These are phyloP conservation scores for Eulemur mongoz DNA, from an alignment of 2,797 vertebrate species.

Conservation along the genomic window DNA sequence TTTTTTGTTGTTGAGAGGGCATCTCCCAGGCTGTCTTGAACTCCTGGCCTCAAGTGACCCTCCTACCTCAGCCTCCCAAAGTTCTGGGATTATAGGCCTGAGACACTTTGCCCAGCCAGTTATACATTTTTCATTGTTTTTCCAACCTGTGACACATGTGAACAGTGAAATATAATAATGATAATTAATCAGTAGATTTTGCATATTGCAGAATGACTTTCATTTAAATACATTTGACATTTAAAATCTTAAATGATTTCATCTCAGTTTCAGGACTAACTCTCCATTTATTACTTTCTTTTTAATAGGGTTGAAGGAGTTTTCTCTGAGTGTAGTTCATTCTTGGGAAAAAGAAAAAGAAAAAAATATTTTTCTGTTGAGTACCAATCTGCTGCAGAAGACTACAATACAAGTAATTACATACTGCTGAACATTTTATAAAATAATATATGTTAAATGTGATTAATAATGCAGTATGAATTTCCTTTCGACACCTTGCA, in stretches of 20 bases:
- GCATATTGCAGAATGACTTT: slow-evolving; percentile 1
- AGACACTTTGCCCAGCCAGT: background rate
- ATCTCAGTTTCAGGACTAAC: slow-evolving; percentile 20
- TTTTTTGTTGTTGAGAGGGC: background rate
- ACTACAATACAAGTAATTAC: slow-evolving; percentile 92
- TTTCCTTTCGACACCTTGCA: background rate
- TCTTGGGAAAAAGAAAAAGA: slow-evolving; percentile 81
- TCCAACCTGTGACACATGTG: background rate
- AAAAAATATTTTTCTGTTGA: slow-evolving; percentile 91
- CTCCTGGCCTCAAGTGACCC: background rate
- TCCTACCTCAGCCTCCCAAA: background rate
- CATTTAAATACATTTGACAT: slow-evolving; percentile 36
- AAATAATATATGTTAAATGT: slow-evolving; percentile 62
- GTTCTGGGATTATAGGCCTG: background rate
- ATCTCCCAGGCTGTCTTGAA: background rate
- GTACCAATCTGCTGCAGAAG: slow-evolving; percentile 88
- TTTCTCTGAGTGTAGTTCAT: slow-evolving; percentile 88
- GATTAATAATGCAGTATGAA: slow-evolving; percentile 24
- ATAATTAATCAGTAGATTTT: slow-evolving; percentile 19
- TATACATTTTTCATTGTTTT: slow-evolving; percentile 40
- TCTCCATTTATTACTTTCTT: slow-evolving; percentile 57
- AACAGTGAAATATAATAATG: slow-evolving; percentile 1
- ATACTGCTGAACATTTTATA: slow-evolving; percentile 79
- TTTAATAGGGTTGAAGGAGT: slow-evolving; percentile 90
- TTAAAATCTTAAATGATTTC: slow-evolving; percentile 40